Evolutionary conservation across 2,888 invertebrate genomes (phyloP).

Genomic region (Agrenia bidenticulata): DNA sequence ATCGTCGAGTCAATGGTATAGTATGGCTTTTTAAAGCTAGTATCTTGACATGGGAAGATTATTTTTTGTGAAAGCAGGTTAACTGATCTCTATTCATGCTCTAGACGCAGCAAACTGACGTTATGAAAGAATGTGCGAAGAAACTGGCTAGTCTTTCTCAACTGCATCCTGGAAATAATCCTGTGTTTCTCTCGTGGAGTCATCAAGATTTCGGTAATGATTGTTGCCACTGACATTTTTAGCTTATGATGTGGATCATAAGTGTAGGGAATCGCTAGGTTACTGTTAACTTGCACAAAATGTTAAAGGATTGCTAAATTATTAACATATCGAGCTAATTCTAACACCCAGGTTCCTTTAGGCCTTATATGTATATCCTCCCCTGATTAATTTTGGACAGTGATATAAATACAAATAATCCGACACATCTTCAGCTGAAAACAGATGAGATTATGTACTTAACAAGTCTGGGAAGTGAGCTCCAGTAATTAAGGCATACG

Average conservation of each 20-base stretch:
- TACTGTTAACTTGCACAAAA: too few relatives aligned
- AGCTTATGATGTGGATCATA: slow-evolving; percentile 4
- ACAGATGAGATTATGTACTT: too few relatives aligned
- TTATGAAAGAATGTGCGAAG: not conserved
- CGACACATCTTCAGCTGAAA: too few relatives aligned
- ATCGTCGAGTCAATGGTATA: slow-evolving; percentile 41
- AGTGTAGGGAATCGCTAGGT: too few relatives aligned
- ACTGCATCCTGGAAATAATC: not conserved
- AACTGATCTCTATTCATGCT: not conserved
- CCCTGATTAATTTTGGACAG: too few relatives aligned
- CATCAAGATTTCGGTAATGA: slow-evolving; percentile 15
- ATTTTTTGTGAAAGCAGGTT: not conserved
- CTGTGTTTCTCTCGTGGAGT: slow-evolving; percentile 10
- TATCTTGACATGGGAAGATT: not conserved
- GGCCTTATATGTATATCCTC: too few relatives aligned
- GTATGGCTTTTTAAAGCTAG: not conserved
- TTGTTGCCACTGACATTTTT: not conserved
- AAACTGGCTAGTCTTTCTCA: slow-evolving; percentile 13
- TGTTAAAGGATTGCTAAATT: too few relatives aligned
- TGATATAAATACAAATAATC: too few relatives aligned
- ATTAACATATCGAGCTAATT: too few relatives aligned
- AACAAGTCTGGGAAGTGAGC: too few relatives aligned
- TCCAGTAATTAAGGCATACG: too few relatives aligned
- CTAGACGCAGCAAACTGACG: slow-evolving; percentile 1
- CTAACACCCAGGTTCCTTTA: too few relatives aligned